Evolutionary conservation across 2,888 invertebrate species (phyloP), one percentile per base, ranked within the genome.

Genomic region (Scrobipalpa atriplicella): DNA sequence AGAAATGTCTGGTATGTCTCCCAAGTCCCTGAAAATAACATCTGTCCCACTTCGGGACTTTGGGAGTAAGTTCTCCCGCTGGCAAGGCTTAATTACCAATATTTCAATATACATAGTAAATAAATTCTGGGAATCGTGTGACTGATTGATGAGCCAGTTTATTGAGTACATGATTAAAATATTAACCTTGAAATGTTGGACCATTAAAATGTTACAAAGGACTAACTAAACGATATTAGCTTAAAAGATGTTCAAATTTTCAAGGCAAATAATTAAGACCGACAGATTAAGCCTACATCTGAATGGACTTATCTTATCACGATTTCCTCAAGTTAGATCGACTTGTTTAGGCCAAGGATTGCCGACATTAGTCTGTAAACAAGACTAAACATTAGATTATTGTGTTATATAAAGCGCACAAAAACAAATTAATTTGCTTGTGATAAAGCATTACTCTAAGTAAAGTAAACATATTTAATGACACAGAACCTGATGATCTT

Each of bases 371-470:
- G 29, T 29, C 29, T 29, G 29, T 13, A 13, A 43, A 47, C 16
- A 16, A n/a, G 47, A 47, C 47, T 8, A 16, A 47, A 47, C 47
- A 47, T 47, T 6, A 10, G n/a, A 16, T 8, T 13, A 13, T 43
- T 13, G 1, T 10, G 47, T 47, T 47, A 47, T 47, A 47, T 47
- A 47, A 47, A 47, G 5, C 6, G 47, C 47, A 10, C 16, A 47
- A 47, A 47, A 47, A 47, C 47, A 16, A 47, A 47, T 47, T 47
- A 47, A 16, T 47, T 47, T 47, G 6, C 47, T 2, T 43, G 16
- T 47, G 47, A 47, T 47, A 47, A 47, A 47, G 47, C 29, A 29
- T 29, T 47, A 47, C n/a, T 47, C 16, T 16, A 47, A n/a, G n/a
- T 47, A 47, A 47, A n/a, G n/a, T 47, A 47, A 47, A 47, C 47